Conservation (phyloP, 2,113 vertebrate genomes). For the Psilopogon haemacephalus region DNA sequence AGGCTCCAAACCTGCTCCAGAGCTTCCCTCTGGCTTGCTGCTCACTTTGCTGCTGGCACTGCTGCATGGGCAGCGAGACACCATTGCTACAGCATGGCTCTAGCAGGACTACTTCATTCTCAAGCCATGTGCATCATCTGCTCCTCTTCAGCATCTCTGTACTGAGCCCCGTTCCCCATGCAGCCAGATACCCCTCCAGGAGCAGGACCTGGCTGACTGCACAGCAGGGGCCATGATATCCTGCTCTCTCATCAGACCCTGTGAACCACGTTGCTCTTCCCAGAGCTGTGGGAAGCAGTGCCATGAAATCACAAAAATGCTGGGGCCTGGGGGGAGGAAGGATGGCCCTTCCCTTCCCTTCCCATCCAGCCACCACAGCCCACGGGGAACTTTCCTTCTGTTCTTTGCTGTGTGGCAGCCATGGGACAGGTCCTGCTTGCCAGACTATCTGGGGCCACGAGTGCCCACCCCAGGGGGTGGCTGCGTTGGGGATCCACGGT, state of each 20-base stretch:
- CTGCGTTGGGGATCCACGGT: accelerated
- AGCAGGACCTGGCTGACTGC: not conserved
- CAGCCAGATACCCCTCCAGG: not conserved
- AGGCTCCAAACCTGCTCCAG: not conserved
- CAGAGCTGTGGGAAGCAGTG: not conserved
- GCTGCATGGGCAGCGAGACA: no score
- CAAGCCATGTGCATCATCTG: accelerated
- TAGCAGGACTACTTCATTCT: not conserved
- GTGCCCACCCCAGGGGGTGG: accelerated
- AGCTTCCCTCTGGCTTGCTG: not conserved
- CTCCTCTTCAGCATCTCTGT: not conserved
- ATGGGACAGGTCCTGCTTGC: accelerated
- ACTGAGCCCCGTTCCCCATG: accelerated
- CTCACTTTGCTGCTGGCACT: not conserved
- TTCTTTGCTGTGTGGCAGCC: accelerated
- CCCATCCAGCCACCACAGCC: not conserved
- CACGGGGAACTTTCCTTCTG: not conserved
- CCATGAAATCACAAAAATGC: slow-evolving; percentile 59
- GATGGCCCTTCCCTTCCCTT: not conserved
- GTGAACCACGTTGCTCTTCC: not conserved
- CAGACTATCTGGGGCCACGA: accelerated
- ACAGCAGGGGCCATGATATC: not conserved
- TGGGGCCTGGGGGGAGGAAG: not conserved
- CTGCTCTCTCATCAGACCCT: not conserved
- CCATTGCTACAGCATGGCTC: not conserved